These are phyloP conservation scores for Atrina japonica DNA, from an alignment of 2,888 invertebrate genomes.

Conservation along the genomic window DNA sequence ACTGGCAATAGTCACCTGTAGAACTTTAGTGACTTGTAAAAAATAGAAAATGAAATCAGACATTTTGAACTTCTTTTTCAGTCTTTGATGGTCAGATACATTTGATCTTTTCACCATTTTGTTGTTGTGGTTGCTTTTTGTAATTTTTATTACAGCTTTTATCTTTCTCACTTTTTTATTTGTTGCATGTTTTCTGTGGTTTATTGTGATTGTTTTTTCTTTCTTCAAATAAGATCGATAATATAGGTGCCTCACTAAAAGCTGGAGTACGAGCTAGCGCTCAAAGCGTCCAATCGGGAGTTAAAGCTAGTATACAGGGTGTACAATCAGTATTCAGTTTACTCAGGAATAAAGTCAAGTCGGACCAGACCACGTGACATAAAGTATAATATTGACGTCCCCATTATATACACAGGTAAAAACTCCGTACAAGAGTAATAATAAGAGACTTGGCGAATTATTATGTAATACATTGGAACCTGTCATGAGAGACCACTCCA, in stretches of 20 bases:
- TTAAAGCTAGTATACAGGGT: conserved; percentile 69
- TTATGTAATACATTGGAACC: background rate
- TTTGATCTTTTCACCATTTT: background rate
- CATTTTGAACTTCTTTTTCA: too few species aligned
- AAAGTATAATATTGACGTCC: too few species aligned
- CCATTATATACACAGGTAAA: background rate
- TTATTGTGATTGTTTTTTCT: conserved; percentile 23
- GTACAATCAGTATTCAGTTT: conserved; percentile 62
- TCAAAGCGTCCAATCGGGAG: conserved; percentile 58
- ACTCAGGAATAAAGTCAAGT: conserved; percentile 55
- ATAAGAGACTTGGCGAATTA: too few species aligned
- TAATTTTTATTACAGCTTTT: background rate
- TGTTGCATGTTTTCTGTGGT: conserved; percentile 13
- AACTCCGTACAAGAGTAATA: too few species aligned
- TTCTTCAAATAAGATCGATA: conserved; percentile 33
- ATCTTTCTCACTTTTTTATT: background rate
- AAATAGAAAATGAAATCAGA: too few species aligned
- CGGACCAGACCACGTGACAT: conserved; percentile 25
- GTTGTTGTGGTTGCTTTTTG: background rate
- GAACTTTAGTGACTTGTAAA: too few species aligned
- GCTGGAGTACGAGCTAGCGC: conserved; percentile 64
- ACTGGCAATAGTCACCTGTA: too few species aligned
- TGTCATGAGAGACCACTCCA: too few species aligned
- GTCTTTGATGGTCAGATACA: too few species aligned
- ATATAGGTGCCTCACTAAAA: conserved; percentile 56